Percentiles rank a stretch among this genome's conserved stretches.
Conservation (phyloP, 2,113 vertebrate genomes). For the Ancistrus triradiatus region DNA sequence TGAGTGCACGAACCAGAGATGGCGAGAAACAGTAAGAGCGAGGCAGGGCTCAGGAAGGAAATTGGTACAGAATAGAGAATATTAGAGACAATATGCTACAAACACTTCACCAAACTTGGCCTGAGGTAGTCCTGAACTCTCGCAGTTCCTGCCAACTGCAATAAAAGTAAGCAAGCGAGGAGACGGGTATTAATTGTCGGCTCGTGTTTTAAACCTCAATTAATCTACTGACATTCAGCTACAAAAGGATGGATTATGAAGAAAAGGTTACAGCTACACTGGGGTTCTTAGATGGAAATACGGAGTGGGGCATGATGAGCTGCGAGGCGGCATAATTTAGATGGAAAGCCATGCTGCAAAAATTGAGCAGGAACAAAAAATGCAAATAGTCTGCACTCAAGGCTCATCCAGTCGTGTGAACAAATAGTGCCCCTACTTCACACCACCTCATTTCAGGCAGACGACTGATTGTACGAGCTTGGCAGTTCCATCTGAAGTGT, state of each 20-base stretch:
- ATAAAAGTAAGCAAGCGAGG: conserved; percentile 10
- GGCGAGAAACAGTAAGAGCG: neutral
- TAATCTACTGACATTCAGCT: conserved; percentile 62
- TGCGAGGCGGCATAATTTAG: conserved; percentile 29
- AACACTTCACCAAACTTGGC: no score
- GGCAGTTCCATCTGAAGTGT: conserved; percentile 39
- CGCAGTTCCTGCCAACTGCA: no score
- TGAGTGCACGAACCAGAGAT: neutral
- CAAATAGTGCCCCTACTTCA: conserved; percentile 36
- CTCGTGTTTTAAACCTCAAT: conserved; percentile 52
- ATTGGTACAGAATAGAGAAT: neutral
- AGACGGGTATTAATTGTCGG: conserved; percentile 49
- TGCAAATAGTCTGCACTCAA: conserved; percentile 30
- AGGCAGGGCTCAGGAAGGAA: neutral
- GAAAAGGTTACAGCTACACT: conserved; percentile 59
- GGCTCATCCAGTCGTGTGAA: conserved; percentile 43
- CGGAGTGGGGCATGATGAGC: conserved; percentile 11
- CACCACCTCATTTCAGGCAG: conserved; percentile 35
- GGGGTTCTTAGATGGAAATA: conserved; percentile 30
- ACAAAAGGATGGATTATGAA: conserved; percentile 58
- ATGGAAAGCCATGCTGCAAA: conserved; percentile 26
- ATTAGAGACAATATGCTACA: no score
- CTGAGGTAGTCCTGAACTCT: no score
- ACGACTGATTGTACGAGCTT: conserved; percentile 37
- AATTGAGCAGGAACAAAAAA: conserved; percentile 22